These are phyloP conservation scores for Urocynchramus pylzowi DNA, from an alignment of 2,113 vertebrate genomes.

Conservation along the genomic window DNA sequence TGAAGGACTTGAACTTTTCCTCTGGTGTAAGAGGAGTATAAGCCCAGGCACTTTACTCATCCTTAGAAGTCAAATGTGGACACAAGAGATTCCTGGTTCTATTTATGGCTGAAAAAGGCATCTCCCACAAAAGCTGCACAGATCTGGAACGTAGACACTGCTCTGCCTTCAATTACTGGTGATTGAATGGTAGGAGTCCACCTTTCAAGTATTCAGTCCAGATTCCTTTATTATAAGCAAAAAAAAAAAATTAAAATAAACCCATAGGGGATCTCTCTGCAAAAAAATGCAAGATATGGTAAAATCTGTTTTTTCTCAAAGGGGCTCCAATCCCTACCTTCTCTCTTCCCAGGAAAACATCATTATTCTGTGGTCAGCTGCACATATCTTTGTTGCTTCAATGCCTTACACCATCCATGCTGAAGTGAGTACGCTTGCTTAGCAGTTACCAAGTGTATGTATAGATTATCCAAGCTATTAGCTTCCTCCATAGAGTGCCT, in stretches of 20 bases:
- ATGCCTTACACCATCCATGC: not conserved
- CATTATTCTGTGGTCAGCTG: not conserved
- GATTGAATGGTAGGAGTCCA: not conserved
- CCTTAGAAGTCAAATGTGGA: not conserved
- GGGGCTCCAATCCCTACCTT: not conserved
- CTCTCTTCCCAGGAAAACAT: not conserved
- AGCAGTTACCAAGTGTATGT: not conserved
- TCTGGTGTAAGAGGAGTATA: rapidly evolving
- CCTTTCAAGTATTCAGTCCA: not conserved
- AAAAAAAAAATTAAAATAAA: not conserved
- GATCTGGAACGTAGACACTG: not conserved
- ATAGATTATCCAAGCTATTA: not conserved
- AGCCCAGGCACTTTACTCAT: not conserved
- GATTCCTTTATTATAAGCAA: not conserved
- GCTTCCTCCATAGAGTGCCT: not conserved
- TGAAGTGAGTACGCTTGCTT: not conserved
- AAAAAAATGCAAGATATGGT: not conserved
- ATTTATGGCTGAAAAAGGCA: not conserved
- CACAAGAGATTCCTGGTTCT: not conserved
- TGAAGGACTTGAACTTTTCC: not conserved
- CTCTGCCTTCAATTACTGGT: not conserved
- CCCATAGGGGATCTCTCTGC: not conserved
- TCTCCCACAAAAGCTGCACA: not conserved
- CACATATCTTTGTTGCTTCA: not conserved
- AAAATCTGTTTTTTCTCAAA: not conserved